A percentile compares a stretch with the other conserved stretches of the same genome.
Evolutionary conservation across 1,140 invertebrate species (phyloP).

Genomic region (Orchesella cincta): DNA sequence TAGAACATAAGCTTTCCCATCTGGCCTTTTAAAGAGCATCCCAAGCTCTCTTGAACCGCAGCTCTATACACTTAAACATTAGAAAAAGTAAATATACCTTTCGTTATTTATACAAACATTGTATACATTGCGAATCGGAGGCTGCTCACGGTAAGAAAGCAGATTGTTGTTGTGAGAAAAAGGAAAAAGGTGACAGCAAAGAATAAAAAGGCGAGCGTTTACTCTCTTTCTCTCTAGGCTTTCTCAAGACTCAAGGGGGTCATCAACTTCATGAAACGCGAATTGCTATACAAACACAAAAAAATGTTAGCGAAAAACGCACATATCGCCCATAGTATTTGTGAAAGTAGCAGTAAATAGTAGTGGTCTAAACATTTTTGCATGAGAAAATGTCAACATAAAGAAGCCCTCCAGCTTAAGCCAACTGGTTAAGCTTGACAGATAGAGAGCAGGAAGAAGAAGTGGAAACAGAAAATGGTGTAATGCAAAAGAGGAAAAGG

Average conservation of each 20-base stretch:
- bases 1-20: conserved; percentile 5
- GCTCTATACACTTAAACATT: no score
- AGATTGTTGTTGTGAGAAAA: not conserved
- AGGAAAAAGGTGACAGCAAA: conserved; percentile 13
- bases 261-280: not conserved
- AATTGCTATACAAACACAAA: not conserved
- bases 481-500: not conserved
- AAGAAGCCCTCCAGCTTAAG: not conserved
- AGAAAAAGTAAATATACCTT: no score
- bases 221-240: not conserved
- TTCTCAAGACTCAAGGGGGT: not conserved
- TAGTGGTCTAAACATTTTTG: not conserved
- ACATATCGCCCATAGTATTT: not conserved
- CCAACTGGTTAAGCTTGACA: not conserved
- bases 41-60: no score
- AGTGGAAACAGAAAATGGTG: not conserved
- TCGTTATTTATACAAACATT: no score
- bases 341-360: not conserved
- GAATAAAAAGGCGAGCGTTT: conserved; percentile 9
- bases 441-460: not conserved
- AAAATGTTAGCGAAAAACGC: not conserved
- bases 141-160: not conserved
- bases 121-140: not conserved
- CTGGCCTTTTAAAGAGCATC: not conserved
- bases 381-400: conserved; percentile 4